Base-by-base conservation (phyloP, 2,113 vertebrate species). In the Cromileptes altivelis region DNA sequence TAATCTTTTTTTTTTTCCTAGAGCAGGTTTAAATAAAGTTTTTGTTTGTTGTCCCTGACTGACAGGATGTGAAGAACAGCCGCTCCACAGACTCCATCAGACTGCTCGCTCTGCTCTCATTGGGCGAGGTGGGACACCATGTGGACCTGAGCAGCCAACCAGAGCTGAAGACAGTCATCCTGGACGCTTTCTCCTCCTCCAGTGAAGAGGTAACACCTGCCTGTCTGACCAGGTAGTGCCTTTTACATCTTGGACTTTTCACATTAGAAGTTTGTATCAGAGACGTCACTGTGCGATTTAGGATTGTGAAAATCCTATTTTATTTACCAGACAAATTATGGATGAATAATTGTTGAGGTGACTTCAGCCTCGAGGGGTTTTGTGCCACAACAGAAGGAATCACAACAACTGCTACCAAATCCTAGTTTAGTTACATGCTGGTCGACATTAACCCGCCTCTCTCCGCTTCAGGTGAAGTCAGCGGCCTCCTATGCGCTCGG, bases 81-180 rank as follows among this genome's bases (percentile, higher is more conserved):
- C 96, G 98, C 85, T 99, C 98, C 83, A 99, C 98, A 8, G 98
- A 99, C 96, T 99, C 98, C 78, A 99, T 99, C 93, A 95, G 98
- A 15, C 97, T 99, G 77, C 93, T 99, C 81, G 97, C 98, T 81
- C 94, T 99, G 75, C 97, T 99, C 74, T 99, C 98, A 82, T 94
- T 99, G 86, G 98, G 98, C 53, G 98, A 99, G 93, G 98, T 99
- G 87, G 98, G 98, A 56, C 98, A 99, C 91, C 97, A 99, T 65
- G 98, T 99, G 94, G 98, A 99, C 94, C 95, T 99, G 76, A 99
- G 98, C 93, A 95, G 97, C 90, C 98, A 99, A 85, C 95, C 98
- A 14, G 98, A 99, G 94, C 96, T 99, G 50, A 98, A 99, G 90
- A 97, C 97, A 1, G 98, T 99, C 88, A 99, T 99, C 93, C 88